These are phyloP conservation scores for Hypolimnas misippus DNA, from an alignment of 2,888 invertebrate genomes.

Conservation along the genomic window DNA sequence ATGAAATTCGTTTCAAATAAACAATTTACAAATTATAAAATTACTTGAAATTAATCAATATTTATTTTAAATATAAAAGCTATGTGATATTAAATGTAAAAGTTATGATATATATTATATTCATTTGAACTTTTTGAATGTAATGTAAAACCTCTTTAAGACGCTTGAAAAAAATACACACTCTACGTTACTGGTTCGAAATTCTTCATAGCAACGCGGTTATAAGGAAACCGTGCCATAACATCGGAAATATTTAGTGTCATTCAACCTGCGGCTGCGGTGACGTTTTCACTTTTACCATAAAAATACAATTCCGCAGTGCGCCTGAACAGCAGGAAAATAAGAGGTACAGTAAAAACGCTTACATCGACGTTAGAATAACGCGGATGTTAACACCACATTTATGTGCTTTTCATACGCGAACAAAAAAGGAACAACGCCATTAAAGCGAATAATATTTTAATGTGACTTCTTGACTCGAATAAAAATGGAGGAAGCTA, in stretches of 20 bases:
- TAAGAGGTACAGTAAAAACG: constrained; percentile 59
- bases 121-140: no score
- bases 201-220: constrained; percentile 13
- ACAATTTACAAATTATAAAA: no score
- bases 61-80: no score
- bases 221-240: constrained; percentile 36
- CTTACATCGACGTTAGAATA: constrained; percentile 61
- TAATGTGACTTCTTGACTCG: not conserved
- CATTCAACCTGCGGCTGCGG: constrained; percentile 44
- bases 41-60: no score
- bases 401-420: constrained; percentile 12
- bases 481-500: not conserved
- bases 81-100: no score
- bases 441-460: constrained; percentile 11
- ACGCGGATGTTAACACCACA: constrained; percentile 55
- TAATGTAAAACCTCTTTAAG: no score
- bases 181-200: not conserved
- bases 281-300: constrained; percentile 75
- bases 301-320: constrained; percentile 63
- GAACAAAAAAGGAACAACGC: no score
- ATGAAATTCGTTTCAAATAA: no score
- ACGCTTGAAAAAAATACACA: no score
- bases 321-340: constrained; percentile 56
- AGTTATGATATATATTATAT: no score
- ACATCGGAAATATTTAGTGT: constrained; percentile 35